These are phyloP conservation scores for Okapia johnstoni DNA, from an alignment of 2,113 vertebrate species.

Conservation along the genomic window DNA sequence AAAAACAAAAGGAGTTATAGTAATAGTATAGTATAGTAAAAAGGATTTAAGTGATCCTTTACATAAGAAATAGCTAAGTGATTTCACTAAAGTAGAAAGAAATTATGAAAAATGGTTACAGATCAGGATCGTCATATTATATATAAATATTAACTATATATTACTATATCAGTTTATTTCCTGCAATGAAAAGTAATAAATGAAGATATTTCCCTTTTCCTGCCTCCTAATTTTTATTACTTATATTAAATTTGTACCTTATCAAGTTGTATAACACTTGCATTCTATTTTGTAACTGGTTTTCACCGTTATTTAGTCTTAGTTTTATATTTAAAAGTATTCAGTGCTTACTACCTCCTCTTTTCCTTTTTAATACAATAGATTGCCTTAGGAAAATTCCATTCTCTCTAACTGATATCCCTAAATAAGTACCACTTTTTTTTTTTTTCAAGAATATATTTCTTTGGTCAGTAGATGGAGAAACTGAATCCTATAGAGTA, in stretches of 20 bases:
- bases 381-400: background rate
- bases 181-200: slow-evolving; percentile 15
- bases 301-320: background rate
- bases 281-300: slow-evolving; percentile 21
- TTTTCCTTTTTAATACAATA: background rate
- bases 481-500: background rate
- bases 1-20: background rate
- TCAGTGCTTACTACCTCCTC: background rate
- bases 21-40: background rate
- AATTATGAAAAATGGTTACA: background rate
- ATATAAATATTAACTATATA: background rate
- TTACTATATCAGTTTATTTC: background rate
- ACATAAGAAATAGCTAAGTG: background rate
- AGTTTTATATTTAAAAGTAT: background rate
- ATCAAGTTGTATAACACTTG: background rate
- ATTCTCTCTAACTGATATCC: background rate
- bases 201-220: background rate
- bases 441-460: background rate
- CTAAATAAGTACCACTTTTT: background rate
- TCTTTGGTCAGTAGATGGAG: background rate
- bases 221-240: background rate
- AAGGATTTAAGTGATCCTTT: background rate
- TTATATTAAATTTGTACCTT: background rate
- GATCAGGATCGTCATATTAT: background rate
- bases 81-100: slow-evolving; percentile 30